Conservation (phyloP, 2,888 invertebrate genomes). For the Autographa pulchrina region DNA sequence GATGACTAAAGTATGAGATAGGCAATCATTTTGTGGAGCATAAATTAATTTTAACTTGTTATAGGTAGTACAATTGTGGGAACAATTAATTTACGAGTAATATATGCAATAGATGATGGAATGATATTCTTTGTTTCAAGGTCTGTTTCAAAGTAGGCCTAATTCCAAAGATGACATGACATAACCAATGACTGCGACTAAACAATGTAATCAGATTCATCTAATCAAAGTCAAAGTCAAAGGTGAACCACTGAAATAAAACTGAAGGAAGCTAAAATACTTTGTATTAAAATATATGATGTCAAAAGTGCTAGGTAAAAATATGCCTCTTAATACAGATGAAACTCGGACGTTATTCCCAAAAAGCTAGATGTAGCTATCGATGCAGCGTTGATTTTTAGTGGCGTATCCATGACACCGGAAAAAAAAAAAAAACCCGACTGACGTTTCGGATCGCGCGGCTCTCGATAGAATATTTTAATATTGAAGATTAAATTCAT, state of each 20-base stretch:
- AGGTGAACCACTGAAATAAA: neutral
- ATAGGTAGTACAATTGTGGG: conserved; percentile 52
- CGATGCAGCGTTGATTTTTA: conserved; percentile 5
- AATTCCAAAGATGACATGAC: conserved; percentile 52
- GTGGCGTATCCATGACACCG: conserved; percentile 1
- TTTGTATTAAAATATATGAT: neutral
- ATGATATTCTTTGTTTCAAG: conserved; percentile 68
- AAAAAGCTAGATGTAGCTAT: neutral
- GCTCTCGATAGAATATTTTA: neutral
- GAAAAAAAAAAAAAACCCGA: neutral
- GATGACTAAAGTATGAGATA: conserved; percentile 60
- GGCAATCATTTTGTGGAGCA: conserved; percentile 71
- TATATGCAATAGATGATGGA: conserved; percentile 72
- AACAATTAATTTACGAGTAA: conserved; percentile 81
- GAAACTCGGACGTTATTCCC: neutral
- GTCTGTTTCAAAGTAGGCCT: conserved; percentile 54
- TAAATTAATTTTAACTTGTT: conserved; percentile 80
- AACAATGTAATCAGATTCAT: conserved; percentile 4
- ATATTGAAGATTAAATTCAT: neutral
- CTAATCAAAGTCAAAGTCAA: neutral
- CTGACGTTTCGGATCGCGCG: neutral
- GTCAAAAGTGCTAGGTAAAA: neutral
- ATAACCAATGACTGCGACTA: conserved; percentile 19
- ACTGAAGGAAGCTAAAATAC: neutral
- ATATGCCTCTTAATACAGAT: neutral